Base-by-base conservation (phyloP, 2,888 invertebrate genomes). In the Meteorus cinctellus region DNA sequence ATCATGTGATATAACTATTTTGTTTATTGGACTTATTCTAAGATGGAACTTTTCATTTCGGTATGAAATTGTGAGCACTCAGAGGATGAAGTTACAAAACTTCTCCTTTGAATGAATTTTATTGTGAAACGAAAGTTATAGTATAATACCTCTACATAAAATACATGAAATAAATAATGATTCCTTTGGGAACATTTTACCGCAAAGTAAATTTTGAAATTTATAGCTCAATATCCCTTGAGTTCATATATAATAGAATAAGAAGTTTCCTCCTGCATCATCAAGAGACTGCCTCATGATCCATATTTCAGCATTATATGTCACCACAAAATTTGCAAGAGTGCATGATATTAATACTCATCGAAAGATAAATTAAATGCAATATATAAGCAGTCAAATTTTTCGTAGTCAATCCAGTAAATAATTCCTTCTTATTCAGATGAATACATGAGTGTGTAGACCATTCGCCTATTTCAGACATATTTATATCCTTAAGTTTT, bases 121-220 rank as follows among this genome's bases (percentile, higher is more conserved):
- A 12, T 48, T n/a, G 16, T n/a, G 34, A n/a, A 48, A 48, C n/a
- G 4, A 16, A 48, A 48, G 48, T 48, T 48, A n/a, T 48, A 48
- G 14, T 6, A 48, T 55, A n/a, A 19, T 55, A 19, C 19, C 8
- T 19, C 0, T 8, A 16, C 5, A 48, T 48, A 48, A 48, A 55
- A 55, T 55, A 19, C 24, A 24, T 48, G 19, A 24, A 10, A 10
- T 55, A 55, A n/a, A 55, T 55, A 19, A 55, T 19, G 19, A 55
- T 55, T 55, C 55, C 19, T 19, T 55, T 55, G 55, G n/a, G 19
- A 62, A 29, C 4, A 62, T 62, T 77, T 78, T 69, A 68, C 74
- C 76, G 78, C 74, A 74, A 83, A 84, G 83, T 86, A 84, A 85
- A 86, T 86, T 85, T 86, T 74, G 60, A 81, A 82, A 86, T 86